These are phyloP conservation scores for Actinia tenebrosa DNA, from an alignment of 64 coral and sea anemone genomes.

Conservation along the genomic window DNA sequence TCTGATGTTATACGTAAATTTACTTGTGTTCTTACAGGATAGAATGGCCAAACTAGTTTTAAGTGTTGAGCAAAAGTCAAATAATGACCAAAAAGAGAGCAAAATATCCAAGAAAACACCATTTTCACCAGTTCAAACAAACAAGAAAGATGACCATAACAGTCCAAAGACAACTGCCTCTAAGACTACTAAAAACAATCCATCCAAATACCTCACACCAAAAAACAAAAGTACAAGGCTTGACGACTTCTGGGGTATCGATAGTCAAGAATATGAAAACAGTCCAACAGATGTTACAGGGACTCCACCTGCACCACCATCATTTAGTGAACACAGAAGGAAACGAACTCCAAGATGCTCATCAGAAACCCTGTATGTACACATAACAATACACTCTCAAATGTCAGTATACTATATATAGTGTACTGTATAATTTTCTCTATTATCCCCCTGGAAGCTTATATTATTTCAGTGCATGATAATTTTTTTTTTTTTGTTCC, in stretches of 20 bases:
- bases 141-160: neutral
- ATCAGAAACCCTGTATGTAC: conserved; percentile 12
- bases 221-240: neutral
- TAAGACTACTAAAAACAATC: neutral
- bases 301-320: neutral
- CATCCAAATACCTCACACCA: neutral
- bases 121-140: conserved; percentile 28
- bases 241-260: conserved; percentile 3
- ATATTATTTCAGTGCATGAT: no score
- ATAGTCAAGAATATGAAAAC: neutral
- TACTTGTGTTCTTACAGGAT: conserved; percentile 3
- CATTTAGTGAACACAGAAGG: neutral
- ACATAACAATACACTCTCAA: neutral
- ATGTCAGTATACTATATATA: no score
- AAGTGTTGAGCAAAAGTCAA: conserved; percentile 30
- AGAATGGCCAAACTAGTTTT: conserved; percentile 82
- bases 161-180: neutral
- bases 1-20: neutral
- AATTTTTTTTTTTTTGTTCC: no score
- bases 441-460: no score
- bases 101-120: conserved; percentile 2
- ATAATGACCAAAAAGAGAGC: conserved; percentile 58
- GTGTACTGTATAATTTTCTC: no score
- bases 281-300: neutral
- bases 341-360: neutral